Base-by-base conservation (phyloP, 2,888 invertebrate genomes). In the Sussaba pulchella region DNA sequence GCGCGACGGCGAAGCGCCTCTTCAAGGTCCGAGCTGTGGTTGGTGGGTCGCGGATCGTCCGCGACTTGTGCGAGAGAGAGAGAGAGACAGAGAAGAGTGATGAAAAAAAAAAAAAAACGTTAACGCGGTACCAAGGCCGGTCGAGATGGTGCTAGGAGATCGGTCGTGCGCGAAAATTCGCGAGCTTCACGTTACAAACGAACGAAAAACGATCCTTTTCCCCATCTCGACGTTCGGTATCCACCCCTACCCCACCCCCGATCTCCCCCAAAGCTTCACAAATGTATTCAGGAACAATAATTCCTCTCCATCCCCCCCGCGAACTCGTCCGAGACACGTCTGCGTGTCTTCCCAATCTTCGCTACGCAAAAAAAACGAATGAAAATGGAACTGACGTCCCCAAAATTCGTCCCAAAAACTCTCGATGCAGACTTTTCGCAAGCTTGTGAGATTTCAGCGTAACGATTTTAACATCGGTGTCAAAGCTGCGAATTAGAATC, bases 141-240 rank as follows among this genome's bases (percentile, higher is more conserved):
- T 39, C 19, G 52, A 67, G n/a, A n/a, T 47, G 52, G 63, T 43
- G 67, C 24, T 67, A 39, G n/a, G n/a, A 24, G 50, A 67, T 26
- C 26, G 41, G 39, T 61, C 61, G 61, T 61, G 85, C 85, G 85
- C 83, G 85, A 81, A 82, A 82, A 83, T 82, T 85, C 84, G 85
- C 82, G 87, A 86, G 85, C 86, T 84, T 85, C 78, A 87, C 85
- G 85, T 87, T 84, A 76, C 85, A 86, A 81, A 75, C n/a, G n/a
- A n/a, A n/a, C n/a, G n/a, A n/a, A n/a, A n/a, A n/a, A n/a, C 36
- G 54, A 63, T 50, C 61, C 69, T 66, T 52, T 59, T 50, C 36
- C 67, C 43, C 57, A 6, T 31, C 31, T 26, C 14, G 5, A n/a
- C 57, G 17, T 1, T 1, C n/a, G n/a, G 9, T 57, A 2, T 9